Evolutionary conservation across 64 coral and sea anemone genomes (phyloP), one percentile per base, ranked within the genome.

Genomic region (Pocillopora verrucosa): DNA sequence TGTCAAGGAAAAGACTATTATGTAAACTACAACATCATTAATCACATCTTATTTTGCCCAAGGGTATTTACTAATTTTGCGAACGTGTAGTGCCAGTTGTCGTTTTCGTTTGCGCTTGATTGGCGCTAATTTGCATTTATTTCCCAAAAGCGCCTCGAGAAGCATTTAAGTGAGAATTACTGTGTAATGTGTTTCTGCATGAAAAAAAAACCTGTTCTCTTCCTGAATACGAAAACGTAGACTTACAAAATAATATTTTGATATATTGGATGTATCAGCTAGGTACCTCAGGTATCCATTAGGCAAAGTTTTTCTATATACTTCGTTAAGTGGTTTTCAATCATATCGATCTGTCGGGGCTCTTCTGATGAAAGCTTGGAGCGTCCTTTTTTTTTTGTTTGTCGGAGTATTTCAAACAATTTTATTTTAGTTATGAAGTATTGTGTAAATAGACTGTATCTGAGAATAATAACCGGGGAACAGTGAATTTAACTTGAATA

Each of bases 31-130:
- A 25, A 24, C 22, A n/a, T 72, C 13, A 72, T 16, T 61, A 58
- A 25, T 65, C 65, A 72, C 64, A 85, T 72, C 63, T 85, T 70
- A 25, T 72, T 81, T 85, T 37, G 63, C 65, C 65, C 13, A 20
- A 58, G 11, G 64, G 64, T 12, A 85, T 65, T 65, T 72, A 56
- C 56, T 67, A 20, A 83, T 65, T 65, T 56, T 0, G 10, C 11
- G 64, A 70, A 85, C 82, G 82, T 85, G 82, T 17, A 19, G 22
- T 72, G 11, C 9, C 11, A 72, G 68, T 85, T 36, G 15, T n/a
- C 22, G 57, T 24, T 85, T 85, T 72, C 14, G 37, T 11, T 24
- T 68, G 60, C 19, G 81, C 56, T 24, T 51, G 16, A 65, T 16
- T 61, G 34, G 62, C 41, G 13, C 15, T 15, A 34, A 10, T 36